Percentiles rank a stretch among this genome's conserved stretches.
Conservation (phyloP, 2,888 invertebrate species). For the Electrophaes corylata region DNA sequence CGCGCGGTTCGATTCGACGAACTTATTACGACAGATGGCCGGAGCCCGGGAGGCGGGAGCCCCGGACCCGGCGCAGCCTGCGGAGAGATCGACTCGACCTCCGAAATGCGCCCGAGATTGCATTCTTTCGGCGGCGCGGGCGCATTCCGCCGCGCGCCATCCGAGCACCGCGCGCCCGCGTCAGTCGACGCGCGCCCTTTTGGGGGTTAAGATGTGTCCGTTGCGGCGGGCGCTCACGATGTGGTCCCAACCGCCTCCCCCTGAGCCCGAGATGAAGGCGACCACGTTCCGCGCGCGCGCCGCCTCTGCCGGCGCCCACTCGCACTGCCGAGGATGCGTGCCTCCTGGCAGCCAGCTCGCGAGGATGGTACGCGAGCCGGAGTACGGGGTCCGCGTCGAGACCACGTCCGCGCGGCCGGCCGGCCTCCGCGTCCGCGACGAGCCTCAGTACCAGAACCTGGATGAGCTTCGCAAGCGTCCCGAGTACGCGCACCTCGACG, state of each 20-base stretch:
- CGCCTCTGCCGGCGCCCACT: constrained; percentile 59
- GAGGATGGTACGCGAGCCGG: constrained; percentile 73
- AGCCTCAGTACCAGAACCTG: constrained; percentile 79
- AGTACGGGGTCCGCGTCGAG: constrained; percentile 77
- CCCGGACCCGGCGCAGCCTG: constrained; percentile 69
- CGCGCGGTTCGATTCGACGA: constrained; percentile 82
- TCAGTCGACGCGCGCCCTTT: constrained; percentile 83
- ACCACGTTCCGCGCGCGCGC: constrained; percentile 66
- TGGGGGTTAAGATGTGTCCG: constrained; percentile 84
- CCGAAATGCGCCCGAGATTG: constrained; percentile 85
- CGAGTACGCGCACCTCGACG: constrained; percentile 79
- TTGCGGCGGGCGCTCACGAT: constrained; percentile 80
- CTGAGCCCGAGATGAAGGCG: constrained; percentile 61
- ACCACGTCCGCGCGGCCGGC: constrained; percentile 64
- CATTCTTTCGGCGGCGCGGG: constrained; percentile 85
- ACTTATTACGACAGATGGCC: constrained; percentile 83
- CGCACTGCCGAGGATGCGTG: constrained; percentile 64
- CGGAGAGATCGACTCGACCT: constrained; percentile 84
- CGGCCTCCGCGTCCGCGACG: constrained; percentile 71
- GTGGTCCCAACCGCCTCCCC: constrained; percentile 82
- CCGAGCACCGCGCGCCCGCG: constrained; percentile 78
- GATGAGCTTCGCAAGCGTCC: constrained; percentile 77
- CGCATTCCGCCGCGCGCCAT: constrained; percentile 82
- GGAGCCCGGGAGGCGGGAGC: constrained; percentile 77
- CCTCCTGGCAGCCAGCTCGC: constrained; percentile 62